Evolutionary conservation across 2,797 vertebrate genomes (phyloP).

Genomic region (Mormyrus hasselquistii): DNA sequence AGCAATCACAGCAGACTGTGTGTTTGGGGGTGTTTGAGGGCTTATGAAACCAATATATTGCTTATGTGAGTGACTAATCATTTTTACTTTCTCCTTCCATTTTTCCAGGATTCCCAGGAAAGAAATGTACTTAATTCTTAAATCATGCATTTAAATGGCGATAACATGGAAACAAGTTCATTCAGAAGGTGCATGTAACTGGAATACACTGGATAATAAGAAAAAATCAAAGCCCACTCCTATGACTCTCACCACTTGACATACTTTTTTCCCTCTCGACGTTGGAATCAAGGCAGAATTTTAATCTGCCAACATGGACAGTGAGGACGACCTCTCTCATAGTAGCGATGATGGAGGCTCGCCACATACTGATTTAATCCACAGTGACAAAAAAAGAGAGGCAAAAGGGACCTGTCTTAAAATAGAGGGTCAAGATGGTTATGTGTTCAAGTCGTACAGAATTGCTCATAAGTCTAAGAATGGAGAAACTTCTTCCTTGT

Average conservation of each 20-base stretch:
- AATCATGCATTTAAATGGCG: constrained; percentile 53
- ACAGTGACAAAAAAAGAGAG: constrained; percentile 58
- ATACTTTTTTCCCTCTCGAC: constrained; percentile 44
- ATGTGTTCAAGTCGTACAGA: constrained; percentile 72
- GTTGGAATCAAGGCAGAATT: constrained; percentile 44
- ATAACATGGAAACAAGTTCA: constrained; percentile 42
- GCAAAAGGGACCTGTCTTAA: constrained; percentile 65
- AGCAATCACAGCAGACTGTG: neutral
- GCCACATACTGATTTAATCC: constrained; percentile 49
- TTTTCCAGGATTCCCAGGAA: constrained; percentile 35
- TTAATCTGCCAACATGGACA: constrained; percentile 63
- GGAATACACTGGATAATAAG: constrained; percentile 39
- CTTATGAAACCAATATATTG: neutral
- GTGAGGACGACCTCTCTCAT: constrained; percentile 58
- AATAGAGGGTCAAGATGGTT: constrained; percentile 71
- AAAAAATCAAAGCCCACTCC: constrained; percentile 2
- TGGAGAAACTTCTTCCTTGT: constrained; percentile 43
- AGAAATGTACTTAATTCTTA: constrained; percentile 35
- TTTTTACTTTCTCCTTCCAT: neutral
- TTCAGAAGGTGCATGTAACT: constrained; percentile 40
- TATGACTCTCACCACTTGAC: constrained; percentile 56
- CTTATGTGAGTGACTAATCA: neutral
- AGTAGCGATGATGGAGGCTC: constrained; percentile 49
- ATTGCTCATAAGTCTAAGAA: constrained; percentile 49
- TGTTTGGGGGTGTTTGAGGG: neutral